Base-by-base conservation (phyloP, 1,140 invertebrate species). In the Agrypnia vestita region DNA sequence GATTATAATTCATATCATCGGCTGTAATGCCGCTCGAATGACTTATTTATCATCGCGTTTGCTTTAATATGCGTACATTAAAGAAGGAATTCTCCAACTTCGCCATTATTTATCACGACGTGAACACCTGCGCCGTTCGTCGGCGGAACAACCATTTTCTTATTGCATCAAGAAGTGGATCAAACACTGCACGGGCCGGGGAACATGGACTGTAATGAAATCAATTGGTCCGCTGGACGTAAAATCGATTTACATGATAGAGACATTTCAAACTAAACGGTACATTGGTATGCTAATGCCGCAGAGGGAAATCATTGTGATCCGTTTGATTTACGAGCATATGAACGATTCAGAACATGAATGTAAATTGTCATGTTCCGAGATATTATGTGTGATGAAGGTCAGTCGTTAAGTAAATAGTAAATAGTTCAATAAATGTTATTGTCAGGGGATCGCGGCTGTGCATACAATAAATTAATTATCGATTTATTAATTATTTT, bases 161-260 rank as follows among this genome's bases (percentile, higher is more conserved):
- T 49, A 15, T 19, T 71, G 67, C 12, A 47, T 71, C 46, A 43
- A 51, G 43, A 71, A 71, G 46, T 71, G 67, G 35, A 47, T 47
- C 67, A 71, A 51, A 71, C 13, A 15, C n/a, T 71, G 43, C 47
- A 71, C 19, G 19, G 47, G n/a, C 17, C 15, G 25, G 6, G 25
- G 25, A 35, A 47, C 46, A 12, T 46, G 43, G 43, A 46, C 67
- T 71, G 13, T 11, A 49, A 25, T 53, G 71, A 53, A 53, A 25
- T 74, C 71, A 74, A 56, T 74, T 53, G 71, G 17, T 25, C 11
- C 15, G 6, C 51, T 55, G 71, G 51, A 56, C 51, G 25, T 49
- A 74, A 53, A 53, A 56, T 56, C 47, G 19, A 74, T 74, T 74
- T 74, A 74, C 71, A 74, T 74, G 49, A 74, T 74, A 55, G 71